Base-by-base conservation (phyloP, 2,113 vertebrate genomes). In the Chloropsis cyanopogon region DNA sequence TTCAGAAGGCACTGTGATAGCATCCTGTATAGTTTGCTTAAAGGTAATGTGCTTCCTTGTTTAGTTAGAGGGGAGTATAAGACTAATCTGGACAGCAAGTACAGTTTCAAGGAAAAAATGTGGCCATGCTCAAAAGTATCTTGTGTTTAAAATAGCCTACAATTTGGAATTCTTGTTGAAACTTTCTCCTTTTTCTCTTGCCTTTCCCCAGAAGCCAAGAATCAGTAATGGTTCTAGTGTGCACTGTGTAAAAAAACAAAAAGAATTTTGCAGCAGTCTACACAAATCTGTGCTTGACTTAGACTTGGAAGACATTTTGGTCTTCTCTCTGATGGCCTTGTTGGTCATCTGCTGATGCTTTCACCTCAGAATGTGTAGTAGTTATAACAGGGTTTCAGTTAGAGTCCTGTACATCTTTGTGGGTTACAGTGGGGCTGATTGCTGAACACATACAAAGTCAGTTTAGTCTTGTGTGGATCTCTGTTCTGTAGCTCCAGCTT, bases 351-450 rank as follows among this genome's bases (percentile, higher is more conserved):
- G 44, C 44, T 63, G 54, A 44, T 82, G 53, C 64, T 86, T 86
- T 47, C 39, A 9, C 42, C 6, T 66, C 56, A 39, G 76, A 88
- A 59, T 10, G 12, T 19, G 18, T 11, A n/a, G 41, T 28, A 20
- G 28, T 0, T 69, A 2, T 3, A 41, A 11, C 17, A 65, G 53
- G 33, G 7, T 52, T 65, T 80, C 25, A 24, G 66, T 33, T n/a
- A 31, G 26, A 44, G 37, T 53, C 28, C 1, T 2, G 0, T 5
- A 5, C 5, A 3, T 49, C 33, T 68, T 18, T 71, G 21, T 33
- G 63, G 42, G 6, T 29, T 47, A 35, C 44, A 18, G 24, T 37
- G 10, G 29, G 26, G 33, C 16, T 0, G 0, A 6, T 73, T 66
- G 19, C 39, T 54, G 44, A 31, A 14, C 22, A 17, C 23, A 9